These are phyloP conservation scores for Drosophila stalkeri DNA, from an alignment of 2,888 invertebrate genomes.

Conservation along the genomic window DNA sequence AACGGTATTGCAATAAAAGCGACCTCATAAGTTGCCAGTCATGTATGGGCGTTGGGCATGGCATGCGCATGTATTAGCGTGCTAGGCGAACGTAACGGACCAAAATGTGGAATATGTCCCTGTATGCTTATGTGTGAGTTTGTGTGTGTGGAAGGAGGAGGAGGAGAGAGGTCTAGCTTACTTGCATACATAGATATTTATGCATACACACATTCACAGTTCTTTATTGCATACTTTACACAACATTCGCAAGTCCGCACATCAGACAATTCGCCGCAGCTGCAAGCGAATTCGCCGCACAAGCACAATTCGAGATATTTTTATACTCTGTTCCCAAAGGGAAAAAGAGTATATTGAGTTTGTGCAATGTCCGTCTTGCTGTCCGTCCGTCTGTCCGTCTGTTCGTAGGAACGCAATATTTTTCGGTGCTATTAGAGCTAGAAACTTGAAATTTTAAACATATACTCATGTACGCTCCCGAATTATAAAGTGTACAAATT, in stretches of 20 bases:
- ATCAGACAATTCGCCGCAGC: constrained; percentile 3
- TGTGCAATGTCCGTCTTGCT: too few relatives aligned
- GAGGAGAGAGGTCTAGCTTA: not conserved
- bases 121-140: not conserved
- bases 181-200: not conserved
- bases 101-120: not conserved
- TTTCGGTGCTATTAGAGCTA: too few relatives aligned
- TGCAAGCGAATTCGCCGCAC: constrained; percentile 20
- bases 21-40: constrained; percentile 38
- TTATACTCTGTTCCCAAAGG: too few relatives aligned
- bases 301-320: constrained; percentile 15
- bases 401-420: too few relatives aligned
- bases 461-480: too few relatives aligned
- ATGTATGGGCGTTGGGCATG: constrained; percentile 39
- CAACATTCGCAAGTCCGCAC: constrained; percentile 27
- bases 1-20: constrained; percentile 35
- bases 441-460: too few relatives aligned
- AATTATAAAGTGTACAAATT: too few relatives aligned
- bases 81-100: constrained; percentile 2
- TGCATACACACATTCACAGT: constrained; percentile 4
- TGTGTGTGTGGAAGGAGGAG: not conserved
- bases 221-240: constrained; percentile 31
- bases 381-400: too few relatives aligned
- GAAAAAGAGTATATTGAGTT: too few relatives aligned
- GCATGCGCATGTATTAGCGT: constrained; percentile 12